Conservation (phyloP, 1,140 invertebrate species). For the Sitophilus oryzae region DNA sequence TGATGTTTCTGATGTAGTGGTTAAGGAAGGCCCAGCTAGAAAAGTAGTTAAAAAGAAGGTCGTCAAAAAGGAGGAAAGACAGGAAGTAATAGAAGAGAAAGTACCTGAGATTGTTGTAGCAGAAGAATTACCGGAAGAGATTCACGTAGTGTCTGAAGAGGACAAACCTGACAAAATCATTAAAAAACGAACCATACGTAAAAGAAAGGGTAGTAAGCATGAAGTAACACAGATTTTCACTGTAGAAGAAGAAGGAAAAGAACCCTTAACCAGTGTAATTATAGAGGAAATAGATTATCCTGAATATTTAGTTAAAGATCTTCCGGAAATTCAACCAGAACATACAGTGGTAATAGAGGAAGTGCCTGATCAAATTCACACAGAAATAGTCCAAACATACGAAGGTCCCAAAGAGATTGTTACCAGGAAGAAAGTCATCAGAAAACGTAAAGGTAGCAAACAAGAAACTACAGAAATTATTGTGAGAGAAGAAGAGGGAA, state of each 20-base stretch:
- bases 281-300: conserved; percentile 30
- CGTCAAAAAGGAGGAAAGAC: conserved; percentile 29
- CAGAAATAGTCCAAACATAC: conserved; percentile 31
- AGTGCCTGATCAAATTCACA: conserved; percentile 41
- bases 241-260: conserved; percentile 38
- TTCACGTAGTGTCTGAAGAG: conserved; percentile 36
- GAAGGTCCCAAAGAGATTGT: conserved; percentile 31
- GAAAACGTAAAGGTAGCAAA: conserved; percentile 35
- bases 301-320: conserved; percentile 20
- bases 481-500: conserved; percentile 37
- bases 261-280: conserved; percentile 38
- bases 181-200: conserved; percentile 39
- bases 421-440: conserved; percentile 40
- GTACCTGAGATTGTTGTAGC: conserved; percentile 6
- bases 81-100: conserved; percentile 12
- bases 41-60: conserved; percentile 34
- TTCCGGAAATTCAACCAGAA: conserved; percentile 24
- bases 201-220: conserved; percentile 36
- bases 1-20: conserved; percentile 10
- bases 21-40: conserved; percentile 39
- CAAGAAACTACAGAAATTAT: conserved; percentile 40
- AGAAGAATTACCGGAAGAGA: conserved; percentile 41
- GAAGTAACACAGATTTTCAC: conserved; percentile 37
- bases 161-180: conserved; percentile 41
- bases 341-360: conserved; percentile 37